phyloP scores from a whole-genome alignment of 2,113 vertebrate genomes.

The Malurus elegans region DNA sequence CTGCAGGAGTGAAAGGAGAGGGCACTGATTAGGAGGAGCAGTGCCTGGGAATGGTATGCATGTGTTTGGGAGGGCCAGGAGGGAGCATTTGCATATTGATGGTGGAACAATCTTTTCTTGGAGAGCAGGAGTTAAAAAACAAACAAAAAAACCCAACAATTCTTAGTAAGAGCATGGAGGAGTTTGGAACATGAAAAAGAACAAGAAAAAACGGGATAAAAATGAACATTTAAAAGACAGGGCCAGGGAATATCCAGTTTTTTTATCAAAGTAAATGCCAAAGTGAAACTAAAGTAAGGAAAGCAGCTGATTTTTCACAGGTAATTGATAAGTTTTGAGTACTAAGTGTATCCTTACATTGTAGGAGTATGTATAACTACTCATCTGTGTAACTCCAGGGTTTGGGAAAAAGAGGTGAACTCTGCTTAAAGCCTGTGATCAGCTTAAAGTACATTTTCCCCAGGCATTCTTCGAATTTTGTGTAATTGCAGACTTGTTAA shows the following conservation, averaged over 20 bases:
- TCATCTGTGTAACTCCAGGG: background rate
- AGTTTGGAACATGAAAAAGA: background rate
- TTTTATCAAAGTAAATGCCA: background rate
- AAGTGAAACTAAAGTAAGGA: background rate
- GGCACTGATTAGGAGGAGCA: fast-evolving
- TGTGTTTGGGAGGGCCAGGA: fast-evolving
- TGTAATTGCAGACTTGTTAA: background rate
- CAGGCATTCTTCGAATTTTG: background rate
- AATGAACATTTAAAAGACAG: background rate
- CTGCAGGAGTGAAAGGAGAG: background rate
- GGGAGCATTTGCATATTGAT: background rate
- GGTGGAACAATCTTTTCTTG: background rate
- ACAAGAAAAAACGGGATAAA: background rate
- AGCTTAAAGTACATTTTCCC: background rate
- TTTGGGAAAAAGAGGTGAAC: background rate
- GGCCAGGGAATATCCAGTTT: background rate
- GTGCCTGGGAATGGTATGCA: fast-evolving
- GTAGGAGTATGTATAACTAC: background rate
- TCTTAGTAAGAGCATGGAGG: background rate
- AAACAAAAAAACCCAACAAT: background rate
- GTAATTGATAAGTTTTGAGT: background rate
- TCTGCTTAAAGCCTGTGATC: background rate
- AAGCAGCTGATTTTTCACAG: background rate
- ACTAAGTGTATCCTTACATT: background rate
- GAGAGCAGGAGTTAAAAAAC: background rate